phyloP scores from a whole-genome alignment of 2,113 vertebrate species.

The Rhea pennata region DNA sequence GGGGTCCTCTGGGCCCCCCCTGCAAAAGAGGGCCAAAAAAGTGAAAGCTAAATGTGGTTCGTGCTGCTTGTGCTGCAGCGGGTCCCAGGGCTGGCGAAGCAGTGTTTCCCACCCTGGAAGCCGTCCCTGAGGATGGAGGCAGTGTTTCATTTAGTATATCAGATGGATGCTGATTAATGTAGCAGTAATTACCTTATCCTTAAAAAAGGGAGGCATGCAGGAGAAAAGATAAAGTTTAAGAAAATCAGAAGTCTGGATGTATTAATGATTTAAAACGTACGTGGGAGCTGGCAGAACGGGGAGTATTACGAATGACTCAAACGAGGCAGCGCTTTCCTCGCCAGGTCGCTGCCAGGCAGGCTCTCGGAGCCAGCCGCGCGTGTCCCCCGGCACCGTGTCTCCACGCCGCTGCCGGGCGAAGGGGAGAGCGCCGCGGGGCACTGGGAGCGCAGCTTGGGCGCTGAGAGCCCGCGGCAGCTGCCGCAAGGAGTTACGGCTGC shows the following conservation, averaged over 20 bases:
- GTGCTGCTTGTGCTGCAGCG: neutral
- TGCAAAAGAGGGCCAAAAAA: neutral
- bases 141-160: neutral
- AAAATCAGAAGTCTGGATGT: constrained; percentile 62
- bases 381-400: neutral
- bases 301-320: constrained; percentile 82
- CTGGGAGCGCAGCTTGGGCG: no score
- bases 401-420: no score
- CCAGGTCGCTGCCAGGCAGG: constrained; percentile 79
- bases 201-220: neutral
- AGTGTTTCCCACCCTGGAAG: neutral
- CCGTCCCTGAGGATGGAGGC: neutral
- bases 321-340: constrained; percentile 65
- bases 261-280: constrained; percentile 73
- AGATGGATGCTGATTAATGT: neutral
- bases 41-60: neutral
- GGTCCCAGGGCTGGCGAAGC: neutral
- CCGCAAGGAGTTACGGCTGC: no score
- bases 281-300: constrained; percentile 68
- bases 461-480: no score
- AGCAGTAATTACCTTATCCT: rapidly evolving
- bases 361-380: constrained; percentile 62
- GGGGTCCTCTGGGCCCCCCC: no score
- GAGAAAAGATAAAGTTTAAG: neutral
- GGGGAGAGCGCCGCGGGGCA: no score